Percentiles rank a stretch among this genome's conserved stretches.
Evolutionary conservation across 1,140 invertebrate species (phyloP).

Genomic region (Halictus rubicundus): DNA sequence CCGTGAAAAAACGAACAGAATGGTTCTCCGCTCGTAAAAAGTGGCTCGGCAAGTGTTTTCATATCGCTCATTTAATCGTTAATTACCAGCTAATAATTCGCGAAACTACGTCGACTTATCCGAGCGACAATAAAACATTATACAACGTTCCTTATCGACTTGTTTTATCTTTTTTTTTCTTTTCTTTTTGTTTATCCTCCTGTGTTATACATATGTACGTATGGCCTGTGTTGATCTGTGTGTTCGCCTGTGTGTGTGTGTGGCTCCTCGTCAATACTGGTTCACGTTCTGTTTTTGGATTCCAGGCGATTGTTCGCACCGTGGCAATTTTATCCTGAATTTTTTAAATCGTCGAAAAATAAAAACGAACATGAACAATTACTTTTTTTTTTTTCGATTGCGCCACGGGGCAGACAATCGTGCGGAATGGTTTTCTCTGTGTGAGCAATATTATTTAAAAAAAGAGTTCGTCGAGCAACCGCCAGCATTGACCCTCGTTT

Average conservation of each 20-base stretch:
- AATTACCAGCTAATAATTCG: slow-evolving; percentile 25
- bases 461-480: not conserved
- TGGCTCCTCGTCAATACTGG: slow-evolving; percentile 15
- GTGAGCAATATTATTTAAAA: not conserved
- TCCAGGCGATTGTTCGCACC: not conserved
- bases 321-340: not conserved
- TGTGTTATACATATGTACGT: not conserved
- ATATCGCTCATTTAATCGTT: not conserved
- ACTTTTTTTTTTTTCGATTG: no score
- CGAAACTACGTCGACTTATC: slow-evolving; percentile 48
- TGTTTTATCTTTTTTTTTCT: no score
- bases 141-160: slow-evolving; percentile 53
- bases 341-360: no score
- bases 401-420: not conserved
- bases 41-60: slow-evolving; percentile 35
- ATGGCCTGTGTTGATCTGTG: not conserved
- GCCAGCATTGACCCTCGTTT: slow-evolving; percentile 19
- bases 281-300: not conserved
- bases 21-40: not conserved
- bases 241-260: slow-evolving; percentile 3
- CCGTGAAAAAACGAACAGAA: not conserved
- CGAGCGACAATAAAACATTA: slow-evolving; percentile 59
- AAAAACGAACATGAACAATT: no score
- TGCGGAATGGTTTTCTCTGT: not conserved
- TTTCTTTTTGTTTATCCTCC: not conserved